Evolutionary conservation across 1,140 invertebrate genomes (phyloP).

Genomic region (Drosophila nasuta): DNA sequence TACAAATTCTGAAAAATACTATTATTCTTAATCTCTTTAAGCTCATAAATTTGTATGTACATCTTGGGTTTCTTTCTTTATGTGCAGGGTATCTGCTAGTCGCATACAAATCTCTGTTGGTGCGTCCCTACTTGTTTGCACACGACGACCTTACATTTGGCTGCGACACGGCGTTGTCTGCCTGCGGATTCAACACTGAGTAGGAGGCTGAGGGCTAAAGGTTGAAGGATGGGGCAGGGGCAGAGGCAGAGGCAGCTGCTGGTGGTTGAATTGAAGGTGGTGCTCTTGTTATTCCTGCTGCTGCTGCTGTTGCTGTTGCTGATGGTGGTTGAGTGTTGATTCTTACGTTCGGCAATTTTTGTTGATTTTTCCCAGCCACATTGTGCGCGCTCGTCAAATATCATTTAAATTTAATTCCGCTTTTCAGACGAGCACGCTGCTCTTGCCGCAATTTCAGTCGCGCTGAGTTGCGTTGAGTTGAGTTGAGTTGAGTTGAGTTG

Average conservation of each 20-base stretch:
- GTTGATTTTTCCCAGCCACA: slow-evolving; percentile 47
- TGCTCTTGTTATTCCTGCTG: background rate
- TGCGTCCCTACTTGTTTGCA: slow-evolving; percentile 24
- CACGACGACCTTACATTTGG: slow-evolving; percentile 36
- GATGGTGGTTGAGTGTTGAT: slow-evolving; percentile 32
- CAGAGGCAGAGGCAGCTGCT: background rate
- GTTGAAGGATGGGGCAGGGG: too few species aligned
- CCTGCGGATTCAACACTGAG: slow-evolving; percentile 24
- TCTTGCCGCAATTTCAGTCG: slow-evolving; percentile 44
- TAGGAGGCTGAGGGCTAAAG: background rate
- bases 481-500: slow-evolving; percentile 19
- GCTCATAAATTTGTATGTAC: too few species aligned
- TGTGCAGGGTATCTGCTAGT: background rate
- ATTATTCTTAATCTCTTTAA: too few species aligned
- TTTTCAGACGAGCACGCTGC: slow-evolving; percentile 42
- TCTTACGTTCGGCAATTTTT: slow-evolving; percentile 35
- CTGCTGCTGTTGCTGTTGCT: slow-evolving; percentile 1
- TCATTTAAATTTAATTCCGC: slow-evolving; percentile 79
- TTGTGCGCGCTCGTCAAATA: slow-evolving; percentile 58
- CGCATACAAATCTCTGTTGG: background rate
- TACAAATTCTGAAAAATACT: too few species aligned
- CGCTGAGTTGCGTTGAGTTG: slow-evolving; percentile 24
- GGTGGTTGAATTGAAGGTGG: slow-evolving; percentile 12
- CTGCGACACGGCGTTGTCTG: slow-evolving; percentile 30
- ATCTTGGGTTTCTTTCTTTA: background rate